A percentile compares a stretch with the other conserved stretches of the same genome.
Evolutionary conservation across 1,140 invertebrate species (phyloP).

Genomic region (Piezodorus guildinii): DNA sequence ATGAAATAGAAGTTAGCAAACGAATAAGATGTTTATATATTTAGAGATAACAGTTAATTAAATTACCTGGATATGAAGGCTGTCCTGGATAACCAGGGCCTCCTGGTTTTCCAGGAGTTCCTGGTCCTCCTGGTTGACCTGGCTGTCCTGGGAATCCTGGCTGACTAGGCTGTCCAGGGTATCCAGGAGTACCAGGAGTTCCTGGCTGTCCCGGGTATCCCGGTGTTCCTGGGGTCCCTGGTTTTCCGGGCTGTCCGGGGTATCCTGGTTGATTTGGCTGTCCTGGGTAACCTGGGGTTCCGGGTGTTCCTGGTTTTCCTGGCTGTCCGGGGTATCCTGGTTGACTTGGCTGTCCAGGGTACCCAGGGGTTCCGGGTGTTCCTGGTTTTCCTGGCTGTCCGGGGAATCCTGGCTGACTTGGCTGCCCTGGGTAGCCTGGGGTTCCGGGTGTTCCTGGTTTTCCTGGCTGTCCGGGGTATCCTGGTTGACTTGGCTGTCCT

Average conservation of each 20-base stretch:
- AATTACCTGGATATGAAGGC: slow-evolving; percentile 26
- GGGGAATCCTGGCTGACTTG: slow-evolving; percentile 28
- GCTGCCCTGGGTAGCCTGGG: slow-evolving; percentile 27
- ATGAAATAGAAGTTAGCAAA: too few species aligned
- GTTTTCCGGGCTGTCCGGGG: slow-evolving; percentile 25
- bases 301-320: neutral
- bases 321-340: slow-evolving; percentile 25
- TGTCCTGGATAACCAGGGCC: slow-evolving; percentile 17
- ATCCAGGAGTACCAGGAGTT: slow-evolving; percentile 26
- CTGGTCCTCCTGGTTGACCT: slow-evolving; percentile 29
- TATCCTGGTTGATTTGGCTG: slow-evolving; percentile 29
- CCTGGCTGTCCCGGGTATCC: slow-evolving; percentile 26
- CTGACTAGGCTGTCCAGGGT: slow-evolving; percentile 23
- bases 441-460: slow-evolving; percentile 27
- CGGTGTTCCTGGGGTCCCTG: slow-evolving; percentile 24
- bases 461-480: slow-evolving; percentile 26
- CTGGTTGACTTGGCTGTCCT: slow-evolving; percentile 28
- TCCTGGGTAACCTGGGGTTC: slow-evolving; percentile 22
- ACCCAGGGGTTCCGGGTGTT: neutral
- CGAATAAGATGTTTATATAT: too few species aligned
- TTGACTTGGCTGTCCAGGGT: slow-evolving; percentile 18
- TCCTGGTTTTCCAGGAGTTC: slow-evolving; percentile 25
- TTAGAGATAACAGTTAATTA: too few species aligned
- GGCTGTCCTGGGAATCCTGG: slow-evolving; percentile 28
- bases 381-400: slow-evolving; percentile 24